These are phyloP conservation scores for Myocastor coypus DNA, from an alignment of 2,113 vertebrate genomes.

Conservation along the genomic window DNA sequence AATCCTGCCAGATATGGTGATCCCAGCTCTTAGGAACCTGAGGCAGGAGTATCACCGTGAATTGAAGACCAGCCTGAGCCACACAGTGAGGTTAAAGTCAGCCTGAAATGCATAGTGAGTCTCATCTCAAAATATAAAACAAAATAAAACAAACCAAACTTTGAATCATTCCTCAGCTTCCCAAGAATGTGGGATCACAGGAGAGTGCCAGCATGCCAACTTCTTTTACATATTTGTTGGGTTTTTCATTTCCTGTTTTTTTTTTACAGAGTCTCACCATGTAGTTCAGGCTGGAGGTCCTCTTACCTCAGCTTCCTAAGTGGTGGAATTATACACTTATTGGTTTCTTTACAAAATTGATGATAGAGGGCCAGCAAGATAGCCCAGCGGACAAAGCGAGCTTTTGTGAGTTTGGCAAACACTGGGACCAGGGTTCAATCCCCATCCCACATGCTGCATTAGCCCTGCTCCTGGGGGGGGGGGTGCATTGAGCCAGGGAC, in stretches of 20 bases:
- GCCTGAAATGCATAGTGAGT: no score
- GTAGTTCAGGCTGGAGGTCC: neutral
- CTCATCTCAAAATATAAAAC: no score
- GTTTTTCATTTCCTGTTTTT: neutral
- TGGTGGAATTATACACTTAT: neutral
- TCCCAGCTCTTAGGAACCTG: no score
- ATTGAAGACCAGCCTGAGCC: no score
- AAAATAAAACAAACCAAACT: neutral
- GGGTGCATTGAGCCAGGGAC: no score
- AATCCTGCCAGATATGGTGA: neutral
- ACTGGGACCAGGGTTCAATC: no score
- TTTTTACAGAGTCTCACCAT: neutral
- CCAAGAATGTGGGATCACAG: neutral
- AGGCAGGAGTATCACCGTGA: no score
- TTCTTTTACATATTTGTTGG: conserved; percentile 7
- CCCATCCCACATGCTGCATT: no score
- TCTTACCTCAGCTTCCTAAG: neutral
- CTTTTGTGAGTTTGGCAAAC: no score
- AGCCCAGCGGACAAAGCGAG: no score
- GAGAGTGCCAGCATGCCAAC: neutral
- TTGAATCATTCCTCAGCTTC: neutral
- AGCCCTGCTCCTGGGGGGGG: no score
- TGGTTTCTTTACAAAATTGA: conserved; percentile 36
- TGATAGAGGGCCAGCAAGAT: neutral
- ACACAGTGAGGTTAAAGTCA: no score